phyloP scores from a whole-genome alignment of 2,797 vertebrate species.

The Chanos chanos region DNA sequence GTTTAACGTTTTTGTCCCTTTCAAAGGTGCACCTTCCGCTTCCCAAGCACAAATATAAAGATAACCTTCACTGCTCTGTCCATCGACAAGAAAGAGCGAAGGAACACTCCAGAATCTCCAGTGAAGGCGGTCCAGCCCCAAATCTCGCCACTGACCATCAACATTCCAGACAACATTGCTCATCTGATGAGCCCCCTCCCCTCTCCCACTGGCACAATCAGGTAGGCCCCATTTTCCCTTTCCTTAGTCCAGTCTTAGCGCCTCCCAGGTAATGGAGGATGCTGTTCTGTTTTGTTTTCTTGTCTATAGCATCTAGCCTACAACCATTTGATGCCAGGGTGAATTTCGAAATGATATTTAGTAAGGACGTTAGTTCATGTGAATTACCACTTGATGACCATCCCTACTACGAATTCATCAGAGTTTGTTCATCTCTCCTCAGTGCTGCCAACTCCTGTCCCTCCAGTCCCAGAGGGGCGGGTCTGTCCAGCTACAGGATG shows the following conservation, averaged over 20 bases:
- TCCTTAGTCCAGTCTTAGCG: too few species aligned
- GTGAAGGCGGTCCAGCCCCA: conserved; percentile 91
- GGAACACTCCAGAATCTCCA: conserved; percentile 87
- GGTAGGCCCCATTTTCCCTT: conserved; percentile 62
- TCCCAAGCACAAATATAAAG: conserved; percentile 99
- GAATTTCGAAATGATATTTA: too few species aligned
- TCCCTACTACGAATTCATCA: too few species aligned
- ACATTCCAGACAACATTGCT: conserved; percentile 97
- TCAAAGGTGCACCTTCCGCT: conserved; percentile 91
- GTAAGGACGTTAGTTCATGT: too few species aligned
- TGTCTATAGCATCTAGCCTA: too few species aligned
- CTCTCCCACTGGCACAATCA: conserved; percentile 94
- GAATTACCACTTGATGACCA: too few species aligned
- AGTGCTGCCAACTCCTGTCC: conserved; percentile 98
- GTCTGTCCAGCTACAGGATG: conserved; percentile 92
- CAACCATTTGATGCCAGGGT: too few species aligned
- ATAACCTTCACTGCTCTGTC: conserved; percentile 95
- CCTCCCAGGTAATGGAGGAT: too few species aligned
- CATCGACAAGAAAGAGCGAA: conserved; percentile 86
- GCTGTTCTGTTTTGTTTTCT: too few species aligned
- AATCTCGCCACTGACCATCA: conserved; percentile 95
- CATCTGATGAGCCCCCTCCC: conserved; percentile 97
- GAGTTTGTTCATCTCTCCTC: conserved; percentile 20
- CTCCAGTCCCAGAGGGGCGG: conserved; percentile 93
- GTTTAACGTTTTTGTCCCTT: background rate